Conservation (phyloP, 2,888 invertebrate species). For the Trachelus tabidus region DNA sequence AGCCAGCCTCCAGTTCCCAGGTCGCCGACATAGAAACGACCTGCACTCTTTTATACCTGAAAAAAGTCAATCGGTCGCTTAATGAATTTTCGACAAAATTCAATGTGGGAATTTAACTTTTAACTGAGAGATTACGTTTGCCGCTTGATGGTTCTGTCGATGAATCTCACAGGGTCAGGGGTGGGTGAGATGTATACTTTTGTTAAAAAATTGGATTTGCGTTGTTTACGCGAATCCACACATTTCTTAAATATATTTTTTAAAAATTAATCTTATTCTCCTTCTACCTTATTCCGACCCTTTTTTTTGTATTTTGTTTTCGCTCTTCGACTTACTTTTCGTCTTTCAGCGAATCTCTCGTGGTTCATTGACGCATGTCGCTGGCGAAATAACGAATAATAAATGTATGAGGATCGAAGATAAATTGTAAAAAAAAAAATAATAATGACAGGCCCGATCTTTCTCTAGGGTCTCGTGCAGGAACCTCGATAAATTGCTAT, state of each 20-base stretch:
- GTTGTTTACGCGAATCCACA: no score
- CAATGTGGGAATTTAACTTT: not conserved
- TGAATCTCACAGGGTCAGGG: no score
- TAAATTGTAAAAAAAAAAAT: not conserved
- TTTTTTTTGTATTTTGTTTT: no score
- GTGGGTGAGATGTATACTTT: no score
- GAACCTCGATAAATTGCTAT: not conserved
- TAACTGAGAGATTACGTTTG: not conserved
- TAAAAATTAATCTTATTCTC: no score
- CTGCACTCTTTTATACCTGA: not conserved
- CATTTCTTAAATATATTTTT: no score
- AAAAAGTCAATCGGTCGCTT: not conserved
- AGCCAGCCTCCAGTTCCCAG: not conserved
- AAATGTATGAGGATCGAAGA: not conserved
- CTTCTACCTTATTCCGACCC: no score
- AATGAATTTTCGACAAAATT: not conserved
- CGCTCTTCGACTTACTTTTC: no score
- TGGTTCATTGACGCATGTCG: not conserved
- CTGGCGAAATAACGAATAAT: not conserved
- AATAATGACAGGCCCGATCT: not conserved
- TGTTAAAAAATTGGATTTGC: no score
- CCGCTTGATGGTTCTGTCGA: no score
- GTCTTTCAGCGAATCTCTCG: no score
- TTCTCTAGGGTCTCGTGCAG: not conserved
- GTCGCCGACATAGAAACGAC: not conserved